Evolutionary conservation across 2,113 vertebrate genomes (phyloP).

Genomic region (Microcebus griseorufus): DNA sequence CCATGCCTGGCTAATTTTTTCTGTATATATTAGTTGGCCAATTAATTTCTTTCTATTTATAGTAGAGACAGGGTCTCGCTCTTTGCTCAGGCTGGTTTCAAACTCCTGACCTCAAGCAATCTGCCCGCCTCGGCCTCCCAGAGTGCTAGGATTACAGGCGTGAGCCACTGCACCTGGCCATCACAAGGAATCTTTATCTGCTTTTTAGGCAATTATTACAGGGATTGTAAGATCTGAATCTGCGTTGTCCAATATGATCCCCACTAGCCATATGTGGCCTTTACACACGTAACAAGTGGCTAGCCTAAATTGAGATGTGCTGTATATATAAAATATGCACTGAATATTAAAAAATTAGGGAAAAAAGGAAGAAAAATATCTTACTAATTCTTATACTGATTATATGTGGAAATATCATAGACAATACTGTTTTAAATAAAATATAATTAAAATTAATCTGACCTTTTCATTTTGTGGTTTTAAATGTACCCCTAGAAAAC

Average conservation of each 20-base stretch:
- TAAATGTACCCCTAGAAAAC: background rate
- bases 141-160: no score
- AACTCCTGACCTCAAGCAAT: no score
- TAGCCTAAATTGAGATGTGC: background rate
- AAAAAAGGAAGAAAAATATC: background rate
- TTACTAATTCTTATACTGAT: background rate
- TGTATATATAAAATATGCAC: background rate
- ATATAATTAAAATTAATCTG: background rate
- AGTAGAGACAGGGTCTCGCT: no score
- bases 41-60: no score
- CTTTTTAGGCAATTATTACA: background rate
- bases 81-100: no score
- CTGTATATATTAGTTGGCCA: no score
- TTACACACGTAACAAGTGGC: background rate
- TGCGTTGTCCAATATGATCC: background rate
- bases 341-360: background rate
- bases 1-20: no score
- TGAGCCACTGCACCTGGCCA: no score
- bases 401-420: background rate
- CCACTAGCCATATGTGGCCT: background rate
- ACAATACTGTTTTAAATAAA: background rate
- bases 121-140: no score
- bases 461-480: conserved; percentile 20
- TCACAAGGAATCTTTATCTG: background rate
- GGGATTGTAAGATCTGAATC: background rate